A percentile compares a stretch with the other conserved stretches of the same genome.
phyloP scores from a whole-genome alignment of 2,888 invertebrate species.

The Ceriagrion tenellum region DNA sequence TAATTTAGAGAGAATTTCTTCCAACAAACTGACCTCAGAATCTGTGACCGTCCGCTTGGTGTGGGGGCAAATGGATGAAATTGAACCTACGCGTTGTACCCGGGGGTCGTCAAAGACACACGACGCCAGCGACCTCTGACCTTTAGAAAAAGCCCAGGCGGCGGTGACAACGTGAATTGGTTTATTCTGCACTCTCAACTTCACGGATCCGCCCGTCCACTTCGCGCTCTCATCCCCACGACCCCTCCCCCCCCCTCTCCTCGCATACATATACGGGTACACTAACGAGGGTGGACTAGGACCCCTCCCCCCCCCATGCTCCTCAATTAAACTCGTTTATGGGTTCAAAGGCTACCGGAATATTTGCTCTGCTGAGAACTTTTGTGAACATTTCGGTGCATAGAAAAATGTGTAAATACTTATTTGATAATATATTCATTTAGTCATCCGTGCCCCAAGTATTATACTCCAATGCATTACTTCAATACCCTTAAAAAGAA shows the following conservation, averaged over 20 bases:
- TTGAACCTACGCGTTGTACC: constrained; percentile 33
- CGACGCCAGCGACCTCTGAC: constrained; percentile 42
- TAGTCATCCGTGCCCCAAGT: too few species aligned
- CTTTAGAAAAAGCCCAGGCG: background rate
- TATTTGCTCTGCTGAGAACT: too few species aligned
- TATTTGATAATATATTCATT: too few species aligned
- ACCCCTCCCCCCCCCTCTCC: background rate
- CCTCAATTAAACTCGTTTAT: too few species aligned
- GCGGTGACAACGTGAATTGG: constrained; percentile 47
- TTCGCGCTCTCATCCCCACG: background rate
- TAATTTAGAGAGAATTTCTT: too few species aligned
- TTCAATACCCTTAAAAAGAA: too few species aligned
- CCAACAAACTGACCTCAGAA: too few species aligned
- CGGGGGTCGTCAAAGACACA: constrained; percentile 15
- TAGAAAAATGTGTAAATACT: too few species aligned
- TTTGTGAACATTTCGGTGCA: too few species aligned
- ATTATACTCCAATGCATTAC: too few species aligned
- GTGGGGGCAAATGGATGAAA: background rate
- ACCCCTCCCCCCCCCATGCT: background rate
- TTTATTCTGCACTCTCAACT: constrained; percentile 55
- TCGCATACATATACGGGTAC: too few species aligned
- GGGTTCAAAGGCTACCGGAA: background rate
- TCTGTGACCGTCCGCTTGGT: background rate
- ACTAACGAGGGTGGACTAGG: background rate
- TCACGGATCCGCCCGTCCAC: background rate